These are phyloP conservation scores for Leucoma salicis DNA, from an alignment of 2,888 invertebrate genomes.

Conservation along the genomic window DNA sequence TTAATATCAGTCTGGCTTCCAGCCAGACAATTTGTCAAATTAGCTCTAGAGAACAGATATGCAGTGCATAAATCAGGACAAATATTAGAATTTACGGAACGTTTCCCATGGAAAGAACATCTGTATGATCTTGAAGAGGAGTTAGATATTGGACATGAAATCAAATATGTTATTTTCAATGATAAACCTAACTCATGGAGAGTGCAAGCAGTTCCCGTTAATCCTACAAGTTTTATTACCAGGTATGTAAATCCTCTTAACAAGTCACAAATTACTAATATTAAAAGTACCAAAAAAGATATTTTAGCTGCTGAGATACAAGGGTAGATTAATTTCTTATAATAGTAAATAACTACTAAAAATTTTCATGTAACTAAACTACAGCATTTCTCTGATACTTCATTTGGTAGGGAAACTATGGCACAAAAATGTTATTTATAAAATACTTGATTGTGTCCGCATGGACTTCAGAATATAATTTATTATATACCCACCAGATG, in stretches of 20 bases:
- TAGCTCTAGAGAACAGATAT: constrained; percentile 86
- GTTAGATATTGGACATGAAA: constrained; percentile 80
- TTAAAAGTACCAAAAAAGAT: too few species aligned
- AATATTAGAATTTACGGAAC: constrained; percentile 87
- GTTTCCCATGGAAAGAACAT: constrained; percentile 96
- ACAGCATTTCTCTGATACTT: too few species aligned
- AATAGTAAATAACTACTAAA: too few species aligned
- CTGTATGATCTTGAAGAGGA: constrained; percentile 91
- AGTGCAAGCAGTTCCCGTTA: constrained; percentile 91
- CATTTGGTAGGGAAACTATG: too few species aligned
- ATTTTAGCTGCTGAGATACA: too few species aligned
- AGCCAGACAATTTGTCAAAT: constrained; percentile 88
- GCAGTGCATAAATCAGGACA: constrained; percentile 89
- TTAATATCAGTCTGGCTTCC: constrained; percentile 91
- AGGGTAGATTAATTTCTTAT: too few species aligned
- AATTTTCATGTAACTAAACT: too few species aligned
- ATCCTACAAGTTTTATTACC: constrained; percentile 86
- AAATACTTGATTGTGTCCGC: too few species aligned
- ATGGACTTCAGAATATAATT: too few species aligned
- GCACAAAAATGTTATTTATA: too few species aligned
- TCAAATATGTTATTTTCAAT: constrained; percentile 88
- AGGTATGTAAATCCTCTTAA: constrained; percentile 82
- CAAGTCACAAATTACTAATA: too few species aligned
- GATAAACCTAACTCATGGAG: constrained; percentile 87
- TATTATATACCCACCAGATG: too few species aligned